Percentiles rank a stretch among this genome's conserved stretches.
phyloP scores from a whole-genome alignment of 1,140 invertebrate species.

The Subanguina moxae region DNA sequence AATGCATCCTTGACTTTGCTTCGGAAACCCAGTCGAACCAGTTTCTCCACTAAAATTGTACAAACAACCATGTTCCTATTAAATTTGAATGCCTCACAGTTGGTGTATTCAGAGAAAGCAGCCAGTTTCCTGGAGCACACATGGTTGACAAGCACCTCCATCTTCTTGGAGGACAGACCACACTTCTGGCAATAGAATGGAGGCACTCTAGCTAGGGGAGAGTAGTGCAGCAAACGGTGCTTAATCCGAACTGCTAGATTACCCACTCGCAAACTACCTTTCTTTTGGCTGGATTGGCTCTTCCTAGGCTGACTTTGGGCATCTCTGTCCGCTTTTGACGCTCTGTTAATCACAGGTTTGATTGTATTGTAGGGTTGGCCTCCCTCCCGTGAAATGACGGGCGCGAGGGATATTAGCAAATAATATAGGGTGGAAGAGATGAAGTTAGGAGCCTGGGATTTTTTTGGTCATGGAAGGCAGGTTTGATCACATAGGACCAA shows the following conservation, averaged over 20 bases:
- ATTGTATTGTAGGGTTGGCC: no score
- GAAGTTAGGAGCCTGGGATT: no score
- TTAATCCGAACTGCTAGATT: neutral
- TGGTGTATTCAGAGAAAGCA: constrained; percentile 8
- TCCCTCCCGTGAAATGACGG: no score
- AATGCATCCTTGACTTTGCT: constrained; percentile 15
- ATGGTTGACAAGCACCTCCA: constrained; percentile 4
- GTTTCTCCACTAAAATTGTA: constrained; percentile 11
- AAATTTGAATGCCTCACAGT: constrained; percentile 2
- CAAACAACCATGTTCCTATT: neutral
- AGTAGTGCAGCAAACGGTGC: neutral
- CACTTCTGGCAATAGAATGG: constrained; percentile 25
- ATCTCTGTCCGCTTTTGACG: no score
- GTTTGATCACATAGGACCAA: no score
- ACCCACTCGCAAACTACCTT: no score
- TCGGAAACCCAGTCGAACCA: constrained; percentile 18
- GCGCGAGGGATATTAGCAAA: no score
- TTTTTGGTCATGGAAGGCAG: no score
- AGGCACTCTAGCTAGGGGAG: constrained; percentile 9
- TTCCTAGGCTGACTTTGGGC: no score
- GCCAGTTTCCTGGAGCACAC: constrained; percentile 9
- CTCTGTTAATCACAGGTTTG: no score
- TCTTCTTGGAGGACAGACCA: constrained; percentile 10
- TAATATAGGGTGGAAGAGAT: no score
- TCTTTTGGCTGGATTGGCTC: no score